Conservation (phyloP, 2,888 invertebrate species). For the Plagodis dolabraria region DNA sequence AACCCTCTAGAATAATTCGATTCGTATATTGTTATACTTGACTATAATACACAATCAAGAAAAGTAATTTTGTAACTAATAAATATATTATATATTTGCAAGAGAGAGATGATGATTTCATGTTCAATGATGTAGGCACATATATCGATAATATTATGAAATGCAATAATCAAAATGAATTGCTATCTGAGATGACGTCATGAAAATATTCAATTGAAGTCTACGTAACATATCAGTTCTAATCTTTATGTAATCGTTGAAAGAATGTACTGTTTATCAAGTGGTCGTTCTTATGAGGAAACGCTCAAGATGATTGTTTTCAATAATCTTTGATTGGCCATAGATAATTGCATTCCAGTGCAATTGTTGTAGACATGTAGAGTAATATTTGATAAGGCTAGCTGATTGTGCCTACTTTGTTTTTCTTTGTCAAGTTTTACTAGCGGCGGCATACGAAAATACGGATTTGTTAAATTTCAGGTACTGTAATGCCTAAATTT, state of each 20-base stretch:
- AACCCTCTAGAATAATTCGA: background rate
- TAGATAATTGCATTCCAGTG: slow-evolving; percentile 49
- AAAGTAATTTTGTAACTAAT: slow-evolving; percentile 13
- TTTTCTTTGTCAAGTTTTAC: too few relatives aligned
- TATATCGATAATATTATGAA: slow-evolving; percentile 10
- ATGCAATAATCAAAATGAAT: slow-evolving; percentile 16
- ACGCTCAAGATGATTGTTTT: slow-evolving; percentile 42
- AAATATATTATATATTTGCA: slow-evolving; percentile 12
- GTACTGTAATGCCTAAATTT: too few relatives aligned
- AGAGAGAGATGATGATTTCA: slow-evolving; percentile 14
- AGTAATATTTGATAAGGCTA: slow-evolving; percentile 13
- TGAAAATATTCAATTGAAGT: slow-evolving; percentile 25
- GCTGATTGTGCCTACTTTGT: too few relatives aligned
- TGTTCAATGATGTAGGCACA: slow-evolving; percentile 9
- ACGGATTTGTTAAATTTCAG: background rate
- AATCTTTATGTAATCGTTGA: slow-evolving; percentile 60
- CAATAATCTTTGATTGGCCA: slow-evolving; percentile 30
- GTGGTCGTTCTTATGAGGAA: slow-evolving; percentile 41
- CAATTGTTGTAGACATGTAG: slow-evolving; percentile 13
- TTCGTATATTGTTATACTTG: too few relatives aligned
- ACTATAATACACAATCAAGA: background rate
- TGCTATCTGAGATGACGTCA: slow-evolving; percentile 35
- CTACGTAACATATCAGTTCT: slow-evolving; percentile 42
- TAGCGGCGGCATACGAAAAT: too few relatives aligned
- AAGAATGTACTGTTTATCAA: slow-evolving; percentile 67